Base-by-base conservation (phyloP, 1,140 invertebrate genomes). In the Brachionus rubens region DNA sequence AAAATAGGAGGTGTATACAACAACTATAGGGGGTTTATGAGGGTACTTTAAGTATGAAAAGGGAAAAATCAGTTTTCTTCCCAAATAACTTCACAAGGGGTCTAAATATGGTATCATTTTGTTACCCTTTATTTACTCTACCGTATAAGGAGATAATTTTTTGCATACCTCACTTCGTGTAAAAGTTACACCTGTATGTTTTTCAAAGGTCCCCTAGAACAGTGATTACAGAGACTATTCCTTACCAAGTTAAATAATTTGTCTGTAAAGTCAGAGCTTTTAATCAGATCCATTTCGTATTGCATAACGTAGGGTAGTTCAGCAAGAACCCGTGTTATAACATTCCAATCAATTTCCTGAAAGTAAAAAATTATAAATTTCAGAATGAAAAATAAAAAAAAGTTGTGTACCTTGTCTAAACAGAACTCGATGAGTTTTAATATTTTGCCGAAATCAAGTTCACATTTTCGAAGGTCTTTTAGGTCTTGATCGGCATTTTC, bases 211-310 rank as follows among this genome's bases (percentile, higher is more conserved):
- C n/a, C n/a, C n/a, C n/a, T n/a, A n/a, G n/a, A n/a, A n/a, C n/a
- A n/a, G n/a, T n/a, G n/a, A n/a, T n/a, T n/a, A n/a, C n/a, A n/a
- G n/a, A n/a, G n/a, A n/a, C 5, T 26, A 28, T 16, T 43, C 1
- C 36, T 72, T 72, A 72, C 68, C 0, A 72, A 5, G 2, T 52
- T 50, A 12, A 72, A 50, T 28, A 72, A 26, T 72, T 40, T 48
- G 21, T 50, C 28, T 1, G 50, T 40, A 50, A 72, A 72, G 21
- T 48, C 50, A 19, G 68, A 72, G 0, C 12, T 48, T 54, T 72
- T 48, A 26, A 72, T 50, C 1, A 72, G n/a, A 19, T 50, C 50
- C 68, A 72, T 72, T 72, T 72, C 68, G 3, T 72, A 50, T 54
- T 72, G 68, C 30, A 72, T 33, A 1, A 72, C 46, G 30, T 72